Percentiles rank a stretch among this genome's conserved stretches.
phyloP scores from a whole-genome alignment of 2,888 invertebrate genomes.

The Phyllotreta striolata region DNA sequence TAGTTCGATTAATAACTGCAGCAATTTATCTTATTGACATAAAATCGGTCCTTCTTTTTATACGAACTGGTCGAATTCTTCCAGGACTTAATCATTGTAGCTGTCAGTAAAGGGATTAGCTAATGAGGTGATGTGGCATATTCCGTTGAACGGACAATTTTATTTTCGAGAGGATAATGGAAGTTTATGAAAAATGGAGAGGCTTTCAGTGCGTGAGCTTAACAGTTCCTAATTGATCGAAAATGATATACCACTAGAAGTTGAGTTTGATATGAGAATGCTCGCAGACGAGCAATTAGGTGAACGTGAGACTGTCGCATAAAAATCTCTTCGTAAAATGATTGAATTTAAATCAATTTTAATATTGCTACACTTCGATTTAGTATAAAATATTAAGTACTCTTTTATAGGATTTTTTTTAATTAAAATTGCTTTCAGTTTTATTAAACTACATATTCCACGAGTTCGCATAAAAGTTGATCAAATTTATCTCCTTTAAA shows the following conservation, averaged over 20 bases:
- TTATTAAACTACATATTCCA: no score
- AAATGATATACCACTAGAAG: constrained; percentile 3
- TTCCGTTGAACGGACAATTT: constrained; percentile 24
- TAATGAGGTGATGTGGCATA: constrained; percentile 31
- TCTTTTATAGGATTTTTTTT: no score
- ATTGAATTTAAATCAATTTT: no score
- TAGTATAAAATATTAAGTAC: no score
- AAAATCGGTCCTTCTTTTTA: background rate
- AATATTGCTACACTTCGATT: no score
- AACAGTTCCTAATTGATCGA: constrained; percentile 13
- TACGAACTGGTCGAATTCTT: background rate
- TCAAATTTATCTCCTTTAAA: no score
- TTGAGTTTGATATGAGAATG: constrained; percentile 5
- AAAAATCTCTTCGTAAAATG: no score
- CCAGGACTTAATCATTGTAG: constrained; percentile 31
- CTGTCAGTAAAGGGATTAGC: constrained; percentile 32
- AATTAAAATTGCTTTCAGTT: no score
- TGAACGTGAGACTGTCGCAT: no score
- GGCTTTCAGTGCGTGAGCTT: constrained; percentile 4
- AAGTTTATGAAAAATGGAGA: constrained; percentile 9
- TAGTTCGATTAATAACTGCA: no score
- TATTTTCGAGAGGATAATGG: constrained; percentile 18
- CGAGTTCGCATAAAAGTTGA: no score
- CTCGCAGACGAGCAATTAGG: background rate
- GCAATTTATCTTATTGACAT: no score